Evolutionary conservation across 2,113 vertebrate genomes (phyloP).

Genomic region (Xiphophorus hellerii): DNA sequence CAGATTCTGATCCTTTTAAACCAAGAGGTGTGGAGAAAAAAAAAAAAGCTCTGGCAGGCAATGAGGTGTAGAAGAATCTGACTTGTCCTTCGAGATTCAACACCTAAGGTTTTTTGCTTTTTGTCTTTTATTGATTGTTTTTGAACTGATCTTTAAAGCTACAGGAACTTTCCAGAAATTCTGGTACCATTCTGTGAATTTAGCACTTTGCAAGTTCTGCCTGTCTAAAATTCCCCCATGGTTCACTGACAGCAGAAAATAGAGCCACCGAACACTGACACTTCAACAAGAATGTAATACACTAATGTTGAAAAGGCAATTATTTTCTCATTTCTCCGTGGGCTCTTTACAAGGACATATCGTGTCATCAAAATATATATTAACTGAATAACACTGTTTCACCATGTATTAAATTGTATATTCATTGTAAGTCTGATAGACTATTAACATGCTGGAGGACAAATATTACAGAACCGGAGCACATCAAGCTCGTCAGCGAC

Average conservation of each 20-base stretch:
- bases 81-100: conserved; percentile 43
- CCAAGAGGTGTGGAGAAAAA: conserved; percentile 51
- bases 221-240: conserved; percentile 24
- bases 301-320: conserved; percentile 25
- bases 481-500: conserved; percentile 30
- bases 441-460: conserved; percentile 15
- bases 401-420: not conserved
- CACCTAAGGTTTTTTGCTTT: conserved; percentile 26
- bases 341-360: conserved; percentile 17
- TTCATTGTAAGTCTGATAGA: conserved; percentile 2
- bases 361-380: conserved; percentile 37
- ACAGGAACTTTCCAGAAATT: conserved; percentile 34
- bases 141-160: conserved; percentile 56
- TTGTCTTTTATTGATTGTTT: conserved; percentile 70
- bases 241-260: conserved; percentile 29
- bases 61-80: conserved; percentile 37
- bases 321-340: conserved; percentile 29
- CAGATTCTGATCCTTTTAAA: conserved; percentile 74
- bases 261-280: conserved; percentile 12
- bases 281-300: conserved; percentile 3
- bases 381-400: conserved; percentile 10
- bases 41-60: conserved; percentile 55
- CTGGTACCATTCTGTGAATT: conserved; percentile 38
- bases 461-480: conserved; percentile 11
- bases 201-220: conserved; percentile 29